phyloP scores from a whole-genome alignment of 2,888 invertebrate species.

The Charanyca ferruginea region DNA sequence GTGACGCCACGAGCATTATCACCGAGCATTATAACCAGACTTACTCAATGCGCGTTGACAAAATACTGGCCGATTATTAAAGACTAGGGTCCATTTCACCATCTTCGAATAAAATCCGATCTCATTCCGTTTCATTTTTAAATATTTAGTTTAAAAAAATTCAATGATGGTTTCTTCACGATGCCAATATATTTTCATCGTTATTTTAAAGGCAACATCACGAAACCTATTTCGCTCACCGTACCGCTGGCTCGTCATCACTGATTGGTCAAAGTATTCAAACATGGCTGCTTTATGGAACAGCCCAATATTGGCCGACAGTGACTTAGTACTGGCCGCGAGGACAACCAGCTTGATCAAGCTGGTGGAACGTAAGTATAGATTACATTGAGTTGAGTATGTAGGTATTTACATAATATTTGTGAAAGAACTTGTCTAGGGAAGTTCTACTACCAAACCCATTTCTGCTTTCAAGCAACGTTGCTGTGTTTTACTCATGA shows the following conservation, averaged over 20 bases:
- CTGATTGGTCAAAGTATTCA: conserved; percentile 45
- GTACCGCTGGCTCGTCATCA: conserved; percentile 79
- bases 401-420: background rate
- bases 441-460: background rate
- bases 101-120: no score
- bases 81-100: no score
- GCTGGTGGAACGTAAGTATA: conserved; percentile 77
- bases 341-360: conserved; percentile 53
- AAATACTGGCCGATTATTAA: no score
- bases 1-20: no score
- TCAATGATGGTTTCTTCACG: no score
- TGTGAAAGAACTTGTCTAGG: background rate
- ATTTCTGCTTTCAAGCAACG: background rate
- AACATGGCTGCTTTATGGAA: conserved; percentile 56
- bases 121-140: no score
- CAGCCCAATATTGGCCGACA: conserved; percentile 72
- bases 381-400: background rate
- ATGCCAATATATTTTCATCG: background rate
- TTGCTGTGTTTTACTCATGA: no score
- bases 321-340: conserved; percentile 79
- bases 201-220: conserved; percentile 68
- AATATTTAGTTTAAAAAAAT: no score
- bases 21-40: no score
- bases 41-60: no score
- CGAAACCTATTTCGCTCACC: conserved; percentile 72